Percentiles rank a stretch among this genome's conserved stretches.
Conservation (phyloP, 1,140 invertebrate species). For the Saccostrea cuccullata region DNA sequence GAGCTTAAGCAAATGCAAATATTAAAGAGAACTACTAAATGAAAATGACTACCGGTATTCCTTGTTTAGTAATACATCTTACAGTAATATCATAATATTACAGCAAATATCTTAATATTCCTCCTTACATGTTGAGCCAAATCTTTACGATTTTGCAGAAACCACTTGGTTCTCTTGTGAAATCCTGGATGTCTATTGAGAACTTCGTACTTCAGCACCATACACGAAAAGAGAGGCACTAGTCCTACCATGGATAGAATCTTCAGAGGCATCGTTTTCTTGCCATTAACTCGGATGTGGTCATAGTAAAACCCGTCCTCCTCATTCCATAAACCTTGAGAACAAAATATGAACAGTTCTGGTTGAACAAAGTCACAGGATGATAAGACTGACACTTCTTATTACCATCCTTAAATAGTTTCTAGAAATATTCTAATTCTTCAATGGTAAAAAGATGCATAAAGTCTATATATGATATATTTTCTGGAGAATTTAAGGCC, state of each 20-base stretch:
- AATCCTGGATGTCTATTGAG: conserved; percentile 73
- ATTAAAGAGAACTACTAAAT: too few species aligned
- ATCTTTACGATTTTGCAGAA: conserved; percentile 76
- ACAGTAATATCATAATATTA: neutral
- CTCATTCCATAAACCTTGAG: conserved; percentile 78
- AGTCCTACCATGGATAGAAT: conserved; percentile 79
- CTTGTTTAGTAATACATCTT: too few species aligned
- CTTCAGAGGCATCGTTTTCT: conserved; percentile 69
- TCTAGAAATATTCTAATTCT: too few species aligned
- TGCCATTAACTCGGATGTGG: conserved; percentile 67
- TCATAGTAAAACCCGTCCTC: conserved; percentile 79
- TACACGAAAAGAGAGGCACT: conserved; percentile 76
- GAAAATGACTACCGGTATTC: too few species aligned
- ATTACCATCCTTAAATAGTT: too few species aligned
- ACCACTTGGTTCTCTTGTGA: conserved; percentile 76
- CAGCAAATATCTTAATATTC: neutral
- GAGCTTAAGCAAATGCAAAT: too few species aligned
- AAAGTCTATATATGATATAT: too few species aligned
- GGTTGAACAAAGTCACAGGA: neutral
- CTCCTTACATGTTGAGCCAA: conserved; percentile 65
- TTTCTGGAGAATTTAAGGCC: too few species aligned
- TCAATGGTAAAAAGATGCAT: too few species aligned
- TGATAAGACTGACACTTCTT: too few species aligned
- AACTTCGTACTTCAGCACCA: conserved; percentile 74
- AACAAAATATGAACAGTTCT: conserved; percentile 14